Percentiles rank a stretch among this genome's conserved stretches.
Conservation (phyloP, 2,888 invertebrate genomes). For the Nephrocerus scutellatus region DNA sequence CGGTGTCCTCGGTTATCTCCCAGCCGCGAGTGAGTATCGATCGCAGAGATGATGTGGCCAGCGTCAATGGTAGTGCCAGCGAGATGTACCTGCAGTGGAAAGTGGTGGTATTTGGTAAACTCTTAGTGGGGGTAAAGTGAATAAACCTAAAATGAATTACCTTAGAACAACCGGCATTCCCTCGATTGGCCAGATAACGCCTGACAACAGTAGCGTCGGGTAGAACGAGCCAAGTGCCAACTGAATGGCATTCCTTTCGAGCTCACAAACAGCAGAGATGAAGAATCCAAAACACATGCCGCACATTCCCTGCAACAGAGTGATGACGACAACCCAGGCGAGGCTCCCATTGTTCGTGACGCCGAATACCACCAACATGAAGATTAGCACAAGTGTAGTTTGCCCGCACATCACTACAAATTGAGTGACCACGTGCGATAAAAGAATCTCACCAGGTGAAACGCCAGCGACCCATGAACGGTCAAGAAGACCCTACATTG, state of each 20-base stretch:
- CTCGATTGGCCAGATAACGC: conserved; percentile 95
- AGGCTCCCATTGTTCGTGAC: conserved; percentile 87
- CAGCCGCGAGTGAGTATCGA: conserved; percentile 84
- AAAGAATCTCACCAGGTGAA: conserved; percentile 81
- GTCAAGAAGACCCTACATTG: conserved; percentile 66
- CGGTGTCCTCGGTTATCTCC: conserved; percentile 71
- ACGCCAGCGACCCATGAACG: conserved; percentile 93
- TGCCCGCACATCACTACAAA: conserved; percentile 94
- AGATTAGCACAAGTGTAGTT: conserved; percentile 80
- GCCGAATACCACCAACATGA: conserved; percentile 85
- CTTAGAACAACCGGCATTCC: conserved; percentile 83
- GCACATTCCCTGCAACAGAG: conserved; percentile 83
- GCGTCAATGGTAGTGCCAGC: conserved; percentile 75
- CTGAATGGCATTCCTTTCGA: conserved; percentile 89
- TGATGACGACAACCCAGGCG: conserved; percentile 73
- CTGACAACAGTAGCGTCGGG: conserved; percentile 84
- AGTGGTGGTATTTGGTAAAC: conserved; percentile 1
- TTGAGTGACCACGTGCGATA: conserved; percentile 90
- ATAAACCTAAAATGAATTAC: conserved; percentile 19
- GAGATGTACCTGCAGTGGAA: conserved; percentile 58
- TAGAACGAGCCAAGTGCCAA: conserved; percentile 90
- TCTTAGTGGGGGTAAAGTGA: not conserved
- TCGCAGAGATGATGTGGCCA: conserved; percentile 86
- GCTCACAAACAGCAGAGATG: conserved; percentile 84
- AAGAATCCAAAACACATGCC: conserved; percentile 97